These are phyloP conservation scores for Mechanitis mazaeus DNA, from an alignment of 2,888 invertebrate genomes.

Conservation along the genomic window DNA sequence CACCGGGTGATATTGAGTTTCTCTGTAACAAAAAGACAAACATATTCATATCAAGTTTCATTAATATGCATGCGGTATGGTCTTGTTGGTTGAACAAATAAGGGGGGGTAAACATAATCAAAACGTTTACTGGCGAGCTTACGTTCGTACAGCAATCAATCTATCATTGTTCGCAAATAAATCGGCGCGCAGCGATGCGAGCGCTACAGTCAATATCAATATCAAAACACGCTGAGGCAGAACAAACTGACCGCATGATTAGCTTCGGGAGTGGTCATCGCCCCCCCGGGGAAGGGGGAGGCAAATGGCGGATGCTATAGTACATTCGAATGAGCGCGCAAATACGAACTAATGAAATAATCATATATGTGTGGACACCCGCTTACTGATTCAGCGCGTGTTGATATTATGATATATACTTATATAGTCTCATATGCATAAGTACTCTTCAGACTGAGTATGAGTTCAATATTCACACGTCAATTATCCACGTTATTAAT, in stretches of 20 bases:
- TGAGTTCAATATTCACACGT: conserved; percentile 30
- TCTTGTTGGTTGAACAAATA: conserved; percentile 57
- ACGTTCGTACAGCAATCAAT: conserved; percentile 68
- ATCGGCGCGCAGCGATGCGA: conserved; percentile 71
- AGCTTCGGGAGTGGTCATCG: conserved; percentile 73
- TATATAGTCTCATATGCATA: conserved; percentile 16
- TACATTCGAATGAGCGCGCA: conserved; percentile 69
- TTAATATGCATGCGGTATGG: conserved; percentile 31
- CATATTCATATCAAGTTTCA: conserved; percentile 7
- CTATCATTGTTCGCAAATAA: conserved; percentile 76
- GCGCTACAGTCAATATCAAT: conserved; percentile 74
- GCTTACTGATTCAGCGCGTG: conserved; percentile 56
- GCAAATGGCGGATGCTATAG: conserved; percentile 44
- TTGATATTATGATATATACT: conserved; percentile 41
- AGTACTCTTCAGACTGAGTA: conserved; percentile 13
- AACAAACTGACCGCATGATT: conserved; percentile 77
- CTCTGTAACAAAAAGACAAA: conserved; percentile 76
- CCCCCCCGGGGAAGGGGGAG: conserved; percentile 43
- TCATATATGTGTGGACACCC: conserved; percentile 72
- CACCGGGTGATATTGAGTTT: conserved; percentile 90
- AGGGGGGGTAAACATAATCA: conserved; percentile 69
- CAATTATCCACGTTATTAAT: conserved; percentile 51
- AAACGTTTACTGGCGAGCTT: conserved; percentile 68
- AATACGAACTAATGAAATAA: conserved; percentile 76
- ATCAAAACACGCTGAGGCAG: conserved; percentile 77